These are phyloP conservation scores for Chauna torquata DNA, from an alignment of 2,113 vertebrate genomes.

Conservation along the genomic window DNA sequence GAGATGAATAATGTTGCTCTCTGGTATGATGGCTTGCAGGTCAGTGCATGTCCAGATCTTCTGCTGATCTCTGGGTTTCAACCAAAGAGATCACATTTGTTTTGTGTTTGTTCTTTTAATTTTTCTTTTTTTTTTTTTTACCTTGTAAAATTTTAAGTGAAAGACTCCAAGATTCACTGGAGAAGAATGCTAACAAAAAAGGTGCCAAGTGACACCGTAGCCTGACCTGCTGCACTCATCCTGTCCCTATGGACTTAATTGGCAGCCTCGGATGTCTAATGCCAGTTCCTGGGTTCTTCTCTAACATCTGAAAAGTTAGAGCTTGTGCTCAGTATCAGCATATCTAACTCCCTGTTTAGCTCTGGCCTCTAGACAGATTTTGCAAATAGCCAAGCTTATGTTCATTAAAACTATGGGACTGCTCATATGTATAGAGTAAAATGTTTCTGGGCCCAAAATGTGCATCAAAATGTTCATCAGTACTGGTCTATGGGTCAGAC, in stretches of 20 bases:
- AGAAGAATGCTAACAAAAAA: background rate
- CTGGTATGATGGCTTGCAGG: background rate
- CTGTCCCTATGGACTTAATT: fast-evolving
- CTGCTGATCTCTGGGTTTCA: background rate
- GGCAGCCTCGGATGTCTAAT: background rate
- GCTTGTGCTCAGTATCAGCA: background rate
- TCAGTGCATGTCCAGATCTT: background rate
- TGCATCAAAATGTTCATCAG: background rate
- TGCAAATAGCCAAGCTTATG: background rate
- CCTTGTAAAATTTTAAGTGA: background rate
- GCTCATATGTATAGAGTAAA: background rate
- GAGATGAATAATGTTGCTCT: background rate
- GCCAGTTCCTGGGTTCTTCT: background rate
- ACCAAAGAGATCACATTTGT: background rate
- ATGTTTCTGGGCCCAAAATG: background rate
- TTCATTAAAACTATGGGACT: background rate
- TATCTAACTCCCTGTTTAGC: background rate
- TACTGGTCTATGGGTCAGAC: background rate
- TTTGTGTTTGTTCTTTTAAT: background rate
- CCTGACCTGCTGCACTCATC: background rate
- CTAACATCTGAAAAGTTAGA: background rate
- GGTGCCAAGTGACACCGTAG: background rate
- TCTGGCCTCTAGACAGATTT: background rate
- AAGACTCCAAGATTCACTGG: background rate
- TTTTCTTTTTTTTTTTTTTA: background rate